These are phyloP conservation scores for Aphis craccivora DNA, from an alignment of 1,140 invertebrate genomes.

Conservation along the genomic window DNA sequence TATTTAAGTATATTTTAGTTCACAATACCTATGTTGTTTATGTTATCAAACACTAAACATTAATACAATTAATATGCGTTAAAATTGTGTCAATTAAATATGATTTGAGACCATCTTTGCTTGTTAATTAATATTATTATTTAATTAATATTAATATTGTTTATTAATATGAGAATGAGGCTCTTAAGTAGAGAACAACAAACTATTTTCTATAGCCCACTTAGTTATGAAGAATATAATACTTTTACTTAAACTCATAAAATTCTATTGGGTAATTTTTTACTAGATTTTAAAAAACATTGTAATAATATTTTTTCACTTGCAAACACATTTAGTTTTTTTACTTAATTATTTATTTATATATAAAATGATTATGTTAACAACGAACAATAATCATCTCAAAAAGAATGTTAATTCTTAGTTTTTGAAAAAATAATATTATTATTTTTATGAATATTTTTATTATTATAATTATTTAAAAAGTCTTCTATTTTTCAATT, in stretches of 20 bases:
- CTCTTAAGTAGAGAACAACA: not conserved
- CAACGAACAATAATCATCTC: not conserved
- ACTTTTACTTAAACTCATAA: not conserved
- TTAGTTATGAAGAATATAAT: not conserved
- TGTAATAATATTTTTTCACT: not conserved
- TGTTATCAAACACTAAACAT: not conserved
- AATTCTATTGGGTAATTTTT: no score
- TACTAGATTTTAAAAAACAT: not conserved
- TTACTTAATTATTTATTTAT: not conserved
- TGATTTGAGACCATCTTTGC: not conserved
- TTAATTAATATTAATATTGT: no score
- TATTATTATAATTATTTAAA: not conserved
- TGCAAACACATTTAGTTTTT: not conserved
- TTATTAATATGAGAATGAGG: not conserved
- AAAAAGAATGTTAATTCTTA: not conserved
- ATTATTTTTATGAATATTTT: not conserved
- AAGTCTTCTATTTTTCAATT: no score
- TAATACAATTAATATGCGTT: not conserved
- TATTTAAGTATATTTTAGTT: no score
- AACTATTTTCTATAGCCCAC: not conserved
- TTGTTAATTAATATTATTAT: no score
- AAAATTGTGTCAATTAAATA: not conserved
- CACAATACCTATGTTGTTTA: not conserved
- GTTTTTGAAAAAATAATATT: no score
- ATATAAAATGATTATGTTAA: not conserved